Evolutionary conservation across 1,140 invertebrate genomes (phyloP).

Genomic region (Protaetia brevitarsis): DNA sequence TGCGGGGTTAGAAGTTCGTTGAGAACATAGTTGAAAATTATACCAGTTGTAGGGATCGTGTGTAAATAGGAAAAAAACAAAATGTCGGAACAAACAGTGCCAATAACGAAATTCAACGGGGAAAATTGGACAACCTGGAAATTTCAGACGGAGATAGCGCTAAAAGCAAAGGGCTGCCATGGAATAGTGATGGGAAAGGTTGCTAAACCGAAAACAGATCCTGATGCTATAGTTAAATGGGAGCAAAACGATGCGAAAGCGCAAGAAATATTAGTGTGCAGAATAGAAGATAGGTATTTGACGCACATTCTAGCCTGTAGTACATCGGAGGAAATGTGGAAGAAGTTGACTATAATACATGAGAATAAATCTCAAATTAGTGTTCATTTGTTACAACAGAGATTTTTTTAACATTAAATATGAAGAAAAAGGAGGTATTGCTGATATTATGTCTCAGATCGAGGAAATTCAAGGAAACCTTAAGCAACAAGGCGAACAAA

Average conservation of each 20-base stretch:
- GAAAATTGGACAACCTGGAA: background rate
- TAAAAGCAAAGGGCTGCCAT: background rate
- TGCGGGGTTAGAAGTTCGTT: too few species aligned
- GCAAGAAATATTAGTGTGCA: background rate
- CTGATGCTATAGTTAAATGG: background rate
- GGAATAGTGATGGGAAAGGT: background rate
- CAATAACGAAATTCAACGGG: background rate
- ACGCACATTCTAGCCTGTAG: too few species aligned
- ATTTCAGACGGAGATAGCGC: background rate
- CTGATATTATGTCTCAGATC: background rate
- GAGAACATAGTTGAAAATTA: too few species aligned
- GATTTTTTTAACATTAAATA: too few species aligned
- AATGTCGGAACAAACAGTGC: background rate
- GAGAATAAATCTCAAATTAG: too few species aligned
- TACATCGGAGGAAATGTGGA: too few species aligned
- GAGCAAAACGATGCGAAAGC: background rate
- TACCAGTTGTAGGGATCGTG: too few species aligned
- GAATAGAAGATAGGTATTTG: background rate
- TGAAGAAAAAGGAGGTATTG: background rate
- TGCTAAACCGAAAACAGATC: background rate
- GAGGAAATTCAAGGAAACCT: background rate
- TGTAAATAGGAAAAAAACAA: too few species aligned
- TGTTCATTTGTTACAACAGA: too few species aligned
- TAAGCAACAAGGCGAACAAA: background rate
- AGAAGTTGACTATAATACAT: too few species aligned